A percentile compares a stretch with the other conserved stretches of the same genome.
These are phyloP conservation scores for Conistra vaccinii DNA, from an alignment of 2,888 invertebrate genomes.

Conservation along the genomic window DNA sequence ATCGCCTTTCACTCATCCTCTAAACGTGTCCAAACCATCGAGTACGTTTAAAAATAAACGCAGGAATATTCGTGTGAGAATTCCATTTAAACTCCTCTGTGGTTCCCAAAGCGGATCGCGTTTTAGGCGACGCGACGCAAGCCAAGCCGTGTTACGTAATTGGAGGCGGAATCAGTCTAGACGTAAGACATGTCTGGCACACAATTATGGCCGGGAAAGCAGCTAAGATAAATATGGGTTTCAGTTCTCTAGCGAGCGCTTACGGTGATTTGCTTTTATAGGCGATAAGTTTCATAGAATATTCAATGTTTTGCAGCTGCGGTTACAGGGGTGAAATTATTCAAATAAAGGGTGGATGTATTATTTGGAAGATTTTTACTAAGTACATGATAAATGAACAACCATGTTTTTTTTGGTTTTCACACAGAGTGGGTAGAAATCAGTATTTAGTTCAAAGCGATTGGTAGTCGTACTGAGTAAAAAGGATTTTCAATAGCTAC, in stretches of 20 bases:
- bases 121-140: conserved; percentile 42
- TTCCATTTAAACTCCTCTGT: conserved; percentile 24
- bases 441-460: not conserved
- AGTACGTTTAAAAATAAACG: too few species aligned
- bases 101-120: conserved; percentile 40
- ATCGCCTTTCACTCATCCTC: too few species aligned
- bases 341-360: not conserved
- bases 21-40: too few species aligned
- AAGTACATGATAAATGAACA: not conserved
- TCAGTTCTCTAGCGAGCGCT: conserved; percentile 32
- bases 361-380: not conserved
- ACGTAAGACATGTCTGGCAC: conserved; percentile 52
- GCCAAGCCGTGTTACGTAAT: conserved; percentile 53
- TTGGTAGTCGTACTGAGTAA: not conserved
- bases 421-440: not conserved
- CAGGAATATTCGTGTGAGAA: not conserved
- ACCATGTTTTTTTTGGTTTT: not conserved
- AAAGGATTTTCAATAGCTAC: not conserved
- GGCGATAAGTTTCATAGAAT: conserved; percentile 17
- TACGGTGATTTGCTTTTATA: conserved; percentile 39
- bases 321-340: not conserved
- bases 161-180: conserved; percentile 54
- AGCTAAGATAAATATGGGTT: conserved; percentile 45
- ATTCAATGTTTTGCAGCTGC: conserved; percentile 32
- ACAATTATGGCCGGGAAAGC: conserved; percentile 46